These are phyloP conservation scores for Adelosebastes latens DNA, from an alignment of 2,797 vertebrate genomes.

Conservation along the genomic window DNA sequence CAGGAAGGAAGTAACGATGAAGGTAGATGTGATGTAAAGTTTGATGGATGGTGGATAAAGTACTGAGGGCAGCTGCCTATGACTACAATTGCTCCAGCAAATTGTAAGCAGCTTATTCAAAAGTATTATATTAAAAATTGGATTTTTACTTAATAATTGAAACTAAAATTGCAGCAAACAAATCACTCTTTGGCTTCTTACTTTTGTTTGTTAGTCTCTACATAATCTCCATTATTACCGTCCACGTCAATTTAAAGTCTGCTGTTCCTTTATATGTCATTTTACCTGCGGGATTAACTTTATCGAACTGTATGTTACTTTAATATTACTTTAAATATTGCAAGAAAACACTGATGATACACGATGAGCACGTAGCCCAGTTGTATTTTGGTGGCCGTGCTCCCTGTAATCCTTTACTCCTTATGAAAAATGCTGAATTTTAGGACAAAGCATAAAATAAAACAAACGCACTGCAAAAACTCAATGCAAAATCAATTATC, in stretches of 20 bases:
- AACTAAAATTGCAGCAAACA: background rate
- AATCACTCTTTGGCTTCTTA: background rate
- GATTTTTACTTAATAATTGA: background rate
- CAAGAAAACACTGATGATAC: background rate
- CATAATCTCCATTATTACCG: background rate
- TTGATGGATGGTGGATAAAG: constrained; percentile 2
- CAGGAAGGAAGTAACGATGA: background rate
- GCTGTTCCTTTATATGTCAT: constrained; percentile 17
- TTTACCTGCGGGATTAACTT: background rate
- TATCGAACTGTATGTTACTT: background rate
- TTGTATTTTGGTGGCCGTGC: background rate
- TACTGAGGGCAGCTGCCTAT: background rate
- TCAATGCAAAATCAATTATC: constrained; percentile 58
- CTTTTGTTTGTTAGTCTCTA: background rate
- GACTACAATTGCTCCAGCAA: background rate
- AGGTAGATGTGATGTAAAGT: background rate
- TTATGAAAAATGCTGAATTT: constrained; percentile 11
- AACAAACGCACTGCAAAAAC: constrained; percentile 27
- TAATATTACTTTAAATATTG: constrained; percentile 3
- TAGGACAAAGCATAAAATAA: constrained; percentile 14
- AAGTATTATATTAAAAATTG: background rate
- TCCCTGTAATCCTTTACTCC: background rate
- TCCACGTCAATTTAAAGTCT: background rate
- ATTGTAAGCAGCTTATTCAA: constrained; percentile 1
- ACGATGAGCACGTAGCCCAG: background rate